Evolutionary conservation across 2,888 invertebrate genomes (phyloP).

Genomic region (Pollenia griseotomentosa): DNA sequence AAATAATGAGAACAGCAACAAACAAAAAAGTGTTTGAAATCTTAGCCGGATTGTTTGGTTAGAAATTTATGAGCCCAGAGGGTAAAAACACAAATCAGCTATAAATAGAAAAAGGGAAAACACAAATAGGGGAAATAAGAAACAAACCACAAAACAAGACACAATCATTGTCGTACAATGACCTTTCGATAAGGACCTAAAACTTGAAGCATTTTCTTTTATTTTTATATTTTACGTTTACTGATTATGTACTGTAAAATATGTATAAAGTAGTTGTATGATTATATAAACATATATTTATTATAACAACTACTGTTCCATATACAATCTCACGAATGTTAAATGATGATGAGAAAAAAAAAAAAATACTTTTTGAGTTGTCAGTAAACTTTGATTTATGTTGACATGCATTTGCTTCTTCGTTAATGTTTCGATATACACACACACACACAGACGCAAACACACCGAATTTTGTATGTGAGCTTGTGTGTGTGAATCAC

Average conservation of each 20-base stretch:
- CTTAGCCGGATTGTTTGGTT: conserved; percentile 37
- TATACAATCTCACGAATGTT: not conserved
- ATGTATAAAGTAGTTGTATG: not conserved
- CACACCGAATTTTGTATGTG: not conserved
- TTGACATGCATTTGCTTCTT: conserved; percentile 78
- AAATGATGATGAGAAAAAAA: conserved; percentile 30
- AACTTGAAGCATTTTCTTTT: conserved; percentile 8
- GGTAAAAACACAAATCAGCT: conserved; percentile 58
- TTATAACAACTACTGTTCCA: not conserved
- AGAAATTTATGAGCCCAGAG: conserved; percentile 66
- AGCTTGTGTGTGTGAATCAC: not conserved
- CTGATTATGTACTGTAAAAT: conserved; percentile 39
- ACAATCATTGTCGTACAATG: conserved; percentile 47
- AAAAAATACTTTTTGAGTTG: conserved; percentile 61
- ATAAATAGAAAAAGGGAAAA: not conserved
- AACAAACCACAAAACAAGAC: conserved; percentile 18
- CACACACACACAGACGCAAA: conserved; percentile 69
- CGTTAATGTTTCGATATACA: conserved; percentile 75
- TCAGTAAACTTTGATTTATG: conserved; percentile 80
- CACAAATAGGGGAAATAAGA: not conserved
- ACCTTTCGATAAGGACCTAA: conserved; percentile 43
- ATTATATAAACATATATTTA: conserved; percentile 25
- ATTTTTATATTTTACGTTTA: conserved; percentile 21
- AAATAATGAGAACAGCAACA: not conserved
- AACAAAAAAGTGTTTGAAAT: conserved; percentile 28